These are phyloP conservation scores for Trichomalopsis sarcophagae DNA, from an alignment of 1,140 invertebrate species.

Conservation along the genomic window DNA sequence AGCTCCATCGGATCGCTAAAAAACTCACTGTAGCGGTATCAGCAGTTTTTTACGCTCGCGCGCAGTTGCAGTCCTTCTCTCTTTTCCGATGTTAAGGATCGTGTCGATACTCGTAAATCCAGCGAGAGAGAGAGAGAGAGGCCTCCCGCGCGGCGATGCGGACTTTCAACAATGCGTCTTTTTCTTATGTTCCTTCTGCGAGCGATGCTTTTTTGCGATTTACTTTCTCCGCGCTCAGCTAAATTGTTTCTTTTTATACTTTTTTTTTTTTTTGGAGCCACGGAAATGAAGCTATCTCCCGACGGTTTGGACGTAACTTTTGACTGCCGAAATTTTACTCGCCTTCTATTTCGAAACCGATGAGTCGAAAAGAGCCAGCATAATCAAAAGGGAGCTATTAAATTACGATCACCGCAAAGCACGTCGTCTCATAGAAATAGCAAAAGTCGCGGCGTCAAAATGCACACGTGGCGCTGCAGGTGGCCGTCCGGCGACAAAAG, in stretches of 20 bases:
- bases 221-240: neutral
- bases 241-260: neutral
- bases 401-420: neutral
- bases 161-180: conserved; percentile 39
- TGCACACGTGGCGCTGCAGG: neutral
- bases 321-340: neutral
- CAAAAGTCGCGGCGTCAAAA: neutral
- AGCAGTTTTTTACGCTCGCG: conserved; percentile 45
- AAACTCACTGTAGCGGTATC: conserved; percentile 39
- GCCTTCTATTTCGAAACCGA: neutral
- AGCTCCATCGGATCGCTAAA: neutral
- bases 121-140: neutral
- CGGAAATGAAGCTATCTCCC: neutral
- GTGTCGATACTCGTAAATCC: conserved; percentile 52
- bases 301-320: neutral
- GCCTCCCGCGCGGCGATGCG: conserved; percentile 9
- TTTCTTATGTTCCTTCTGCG: conserved; percentile 25
- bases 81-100: conserved; percentile 45
- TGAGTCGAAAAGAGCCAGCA: neutral
- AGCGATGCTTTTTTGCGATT: neutral
- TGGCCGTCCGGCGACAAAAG: conserved; percentile 42
- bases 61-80: conserved; percentile 2
- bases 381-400: no score
- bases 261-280: neutral
- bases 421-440: neutral